Base-by-base conservation (phyloP, 2,888 invertebrate genomes). In the Brachylomia viminalis region DNA sequence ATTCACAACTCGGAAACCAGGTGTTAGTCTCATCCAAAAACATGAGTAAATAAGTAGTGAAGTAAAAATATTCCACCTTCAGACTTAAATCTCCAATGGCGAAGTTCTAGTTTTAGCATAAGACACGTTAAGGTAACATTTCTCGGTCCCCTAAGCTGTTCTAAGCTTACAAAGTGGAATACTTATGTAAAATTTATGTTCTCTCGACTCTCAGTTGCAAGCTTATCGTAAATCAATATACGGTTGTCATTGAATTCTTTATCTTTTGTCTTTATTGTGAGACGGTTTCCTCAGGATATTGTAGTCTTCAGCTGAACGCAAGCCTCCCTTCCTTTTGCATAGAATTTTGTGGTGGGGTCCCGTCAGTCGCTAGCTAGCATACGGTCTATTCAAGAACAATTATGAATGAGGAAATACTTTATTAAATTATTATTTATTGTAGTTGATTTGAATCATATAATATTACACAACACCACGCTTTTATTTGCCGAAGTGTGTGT, bases 101-200 rank as follows among this genome's bases (percentile, higher is more conserved):
- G 61, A 62, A 56, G 68, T 62, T 49, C 33, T 27, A 58, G 20
- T n/a, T 62, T 75, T 71, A 72, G 67, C 70, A 75, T 82, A 85
- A 62, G 58, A 81, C 38, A 79, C 58, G 33, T 66, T 59, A 72
- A 62, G 59, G 65, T 33, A 65, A 65, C 58, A 56, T 81, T 74
- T 72, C 42, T 62, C 38, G 4, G 45, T 75, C 20, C 61, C 52
- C 38, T 73, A 62, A 82, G 73, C 79, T 65, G 38, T 61, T 54
- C 56, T 56, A 62, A 81, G 74, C 84, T 75, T 61, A 78, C 79
- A 75, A 62, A 79, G 52, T 70, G 54, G 80, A 56, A 83, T 68
- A 71, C 77, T 76, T 79, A 82, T 82, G 82, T 84, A 38, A 85
- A 84, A 79, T 75, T 54, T 79, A 85, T 79, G 54, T 52, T 59